Conservation (phyloP, 2,797 vertebrate species). For the Phalloptychus januarius region DNA sequence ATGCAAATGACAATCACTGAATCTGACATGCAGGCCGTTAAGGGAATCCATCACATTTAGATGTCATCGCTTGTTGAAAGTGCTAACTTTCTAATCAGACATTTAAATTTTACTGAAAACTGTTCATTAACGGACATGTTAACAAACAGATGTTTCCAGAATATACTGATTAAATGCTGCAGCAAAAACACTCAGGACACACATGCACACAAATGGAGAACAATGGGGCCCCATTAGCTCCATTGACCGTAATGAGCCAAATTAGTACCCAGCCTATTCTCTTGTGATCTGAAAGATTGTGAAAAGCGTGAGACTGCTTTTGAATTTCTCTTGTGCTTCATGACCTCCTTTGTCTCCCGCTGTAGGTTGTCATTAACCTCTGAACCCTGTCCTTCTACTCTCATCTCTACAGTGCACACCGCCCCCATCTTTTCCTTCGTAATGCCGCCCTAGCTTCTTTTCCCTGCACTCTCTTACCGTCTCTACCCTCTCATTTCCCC, state of each 20-base stretch:
- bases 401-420: conserved; percentile 32
- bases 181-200: neutral
- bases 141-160: conserved; percentile 1
- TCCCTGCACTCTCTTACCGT: conserved; percentile 17
- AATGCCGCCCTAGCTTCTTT: conserved; percentile 25
- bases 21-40: conserved; percentile 34
- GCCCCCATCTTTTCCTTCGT: conserved; percentile 29
- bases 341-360: conserved; percentile 48
- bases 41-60: conserved; percentile 38
- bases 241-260: conserved; percentile 69
- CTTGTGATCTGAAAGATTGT: conserved; percentile 62
- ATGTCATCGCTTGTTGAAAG: conserved; percentile 42
- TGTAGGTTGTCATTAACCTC: conserved; percentile 74
- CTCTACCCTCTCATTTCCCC: conserved; percentile 50
- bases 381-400: conserved; percentile 49
- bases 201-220: conserved; percentile 15
- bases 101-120: conserved; percentile 40
- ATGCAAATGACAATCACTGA: conserved; percentile 15
- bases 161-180: conserved; percentile 5
- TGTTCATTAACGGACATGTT: conserved; percentile 14
- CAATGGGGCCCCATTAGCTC: conserved; percentile 59
- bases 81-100: conserved; percentile 32
- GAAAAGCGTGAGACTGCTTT: conserved; percentile 34
- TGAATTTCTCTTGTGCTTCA: conserved; percentile 33
- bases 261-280: conserved; percentile 68